These are phyloP conservation scores for Zelleria hepariella DNA, from an alignment of 2,888 invertebrate genomes.

Conservation along the genomic window DNA sequence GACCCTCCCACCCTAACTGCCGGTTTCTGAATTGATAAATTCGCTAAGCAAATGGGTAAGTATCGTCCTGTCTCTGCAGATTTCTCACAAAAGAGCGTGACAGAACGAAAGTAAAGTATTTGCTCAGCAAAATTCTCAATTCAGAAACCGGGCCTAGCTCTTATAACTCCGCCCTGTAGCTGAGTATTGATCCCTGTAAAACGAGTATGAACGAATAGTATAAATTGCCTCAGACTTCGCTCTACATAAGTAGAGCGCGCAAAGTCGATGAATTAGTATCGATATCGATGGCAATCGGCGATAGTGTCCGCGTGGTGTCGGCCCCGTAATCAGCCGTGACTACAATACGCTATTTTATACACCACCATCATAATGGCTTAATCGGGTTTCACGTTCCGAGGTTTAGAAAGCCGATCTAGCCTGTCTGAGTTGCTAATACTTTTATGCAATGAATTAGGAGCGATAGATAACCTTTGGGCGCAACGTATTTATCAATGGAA, in stretches of 20 bases:
- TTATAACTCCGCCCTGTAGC: too few relatives aligned
- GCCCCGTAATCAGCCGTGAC: conserved; percentile 33
- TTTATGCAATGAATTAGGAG: conserved; percentile 35
- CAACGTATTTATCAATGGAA: conserved; percentile 16
- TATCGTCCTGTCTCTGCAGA: too few relatives aligned
- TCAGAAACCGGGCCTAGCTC: too few relatives aligned
- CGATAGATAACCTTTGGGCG: conserved; percentile 21
- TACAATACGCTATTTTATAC: conserved; percentile 49
- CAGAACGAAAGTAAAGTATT: too few relatives aligned
- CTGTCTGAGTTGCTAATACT: conserved; percentile 29
- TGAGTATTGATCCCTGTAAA: too few relatives aligned
- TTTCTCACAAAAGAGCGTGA: too few relatives aligned
- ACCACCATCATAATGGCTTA: conserved; percentile 43
- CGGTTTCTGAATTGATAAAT: too few relatives aligned
- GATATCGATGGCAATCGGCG: conserved; percentile 45
- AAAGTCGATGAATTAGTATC: conserved; percentile 37
- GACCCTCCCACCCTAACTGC: too few relatives aligned
- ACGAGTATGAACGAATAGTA: too few relatives aligned
- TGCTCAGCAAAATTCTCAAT: too few relatives aligned
- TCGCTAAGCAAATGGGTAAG: too few relatives aligned
- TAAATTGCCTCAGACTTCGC: too few relatives aligned
- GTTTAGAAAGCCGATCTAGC: conserved; percentile 44
- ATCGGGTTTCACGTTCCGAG: conserved; percentile 32
- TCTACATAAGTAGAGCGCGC: conserved; percentile 16
- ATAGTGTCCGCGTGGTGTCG: conserved; percentile 24